Percentiles rank a stretch among this genome's conserved stretches.
Evolutionary conservation across 1,140 invertebrate genomes (phyloP).

Genomic region (Pachyrhynchus sulphureomaculatus): DNA sequence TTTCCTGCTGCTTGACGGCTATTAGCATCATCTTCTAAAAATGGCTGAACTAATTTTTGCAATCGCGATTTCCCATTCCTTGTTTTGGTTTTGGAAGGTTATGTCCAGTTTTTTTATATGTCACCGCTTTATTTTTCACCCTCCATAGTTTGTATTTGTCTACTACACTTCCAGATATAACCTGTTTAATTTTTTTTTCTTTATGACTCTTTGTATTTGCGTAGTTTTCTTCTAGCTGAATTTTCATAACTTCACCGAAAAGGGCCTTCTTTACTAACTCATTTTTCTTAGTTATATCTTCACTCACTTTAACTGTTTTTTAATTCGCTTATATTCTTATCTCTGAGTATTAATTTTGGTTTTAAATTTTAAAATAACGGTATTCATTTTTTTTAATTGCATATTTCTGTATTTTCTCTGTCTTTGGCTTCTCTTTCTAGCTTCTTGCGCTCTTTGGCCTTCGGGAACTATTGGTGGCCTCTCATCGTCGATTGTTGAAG

Average conservation of each 20-base stretch:
- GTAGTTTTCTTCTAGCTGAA: slow-evolving; percentile 36
- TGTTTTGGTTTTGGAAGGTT: neutral
- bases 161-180: too few species aligned
- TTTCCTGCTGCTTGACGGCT: neutral
- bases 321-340: slow-evolving; percentile 35
- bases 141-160: slow-evolving; percentile 33
- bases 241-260: slow-evolving; percentile 37
- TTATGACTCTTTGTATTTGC: slow-evolving; percentile 25
- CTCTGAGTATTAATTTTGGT: slow-evolving; percentile 36
- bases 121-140: slow-evolving; percentile 28
- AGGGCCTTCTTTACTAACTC: slow-evolving; percentile 31
- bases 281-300: neutral
- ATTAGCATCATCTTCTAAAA: too few species aligned
- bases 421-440: slow-evolving; percentile 24
- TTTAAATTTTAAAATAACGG: slow-evolving; percentile 9
- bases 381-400: slow-evolving; percentile 29
- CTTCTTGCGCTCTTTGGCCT: too few species aligned
- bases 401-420: slow-evolving; percentile 34
- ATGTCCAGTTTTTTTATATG: slow-evolving; percentile 15
- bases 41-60: too few species aligned
- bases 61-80: neutral
- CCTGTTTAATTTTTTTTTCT: slow-evolving; percentile 30
- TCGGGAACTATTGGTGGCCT: too few species aligned
- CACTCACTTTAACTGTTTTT: slow-evolving; percentile 29
- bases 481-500: too few species aligned